phyloP scores from a whole-genome alignment of 1,140 invertebrate species.

The Calosoma granatense region DNA sequence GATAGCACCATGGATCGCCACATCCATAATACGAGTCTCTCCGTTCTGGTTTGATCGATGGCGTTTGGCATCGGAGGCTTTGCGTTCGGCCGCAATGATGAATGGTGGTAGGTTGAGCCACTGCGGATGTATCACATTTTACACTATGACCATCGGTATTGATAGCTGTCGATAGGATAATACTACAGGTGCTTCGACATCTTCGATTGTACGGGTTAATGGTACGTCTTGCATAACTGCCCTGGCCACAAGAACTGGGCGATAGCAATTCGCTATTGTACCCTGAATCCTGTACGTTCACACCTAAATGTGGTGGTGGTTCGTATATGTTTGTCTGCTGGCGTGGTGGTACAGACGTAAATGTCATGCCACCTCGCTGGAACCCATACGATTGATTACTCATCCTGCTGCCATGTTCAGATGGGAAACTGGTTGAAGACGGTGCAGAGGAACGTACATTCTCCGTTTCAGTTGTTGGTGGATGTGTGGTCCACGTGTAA shows the following conservation, averaged over 20 bases:
- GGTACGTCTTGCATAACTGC: constrained; percentile 26
- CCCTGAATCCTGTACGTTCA: constrained; percentile 34
- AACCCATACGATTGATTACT: constrained; percentile 23
- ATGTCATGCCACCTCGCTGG: constrained; percentile 42
- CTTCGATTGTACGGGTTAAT: constrained; percentile 33
- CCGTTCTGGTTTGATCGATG: constrained; percentile 18
- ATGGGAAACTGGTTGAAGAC: constrained; percentile 11
- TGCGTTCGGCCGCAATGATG: constrained; percentile 23
- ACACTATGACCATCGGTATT: constrained; percentile 22
- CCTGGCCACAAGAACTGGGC: constrained; percentile 28
- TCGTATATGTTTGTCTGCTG: constrained; percentile 14
- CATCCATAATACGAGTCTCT: constrained; percentile 25
- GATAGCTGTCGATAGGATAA: constrained; percentile 43
- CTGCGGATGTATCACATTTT: neutral
- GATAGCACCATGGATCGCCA: constrained; percentile 34
- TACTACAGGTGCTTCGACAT: constrained; percentile 59
- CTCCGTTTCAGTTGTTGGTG: constrained; percentile 7
- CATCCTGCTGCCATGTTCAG: constrained; percentile 12
- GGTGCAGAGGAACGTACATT: constrained; percentile 6
- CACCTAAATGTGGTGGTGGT: constrained; percentile 16
- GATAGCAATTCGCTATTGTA: constrained; percentile 40
- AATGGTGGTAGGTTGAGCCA: constrained; percentile 14
- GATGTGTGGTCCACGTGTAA: constrained; percentile 36
- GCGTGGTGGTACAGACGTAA: constrained; percentile 40
- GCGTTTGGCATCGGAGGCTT: constrained; percentile 31